Percentiles rank a stretch among this genome's conserved stretches.
These are phyloP conservation scores for Rugalucina vietnamica DNA, from an alignment of 2,888 invertebrate species.

Conservation along the genomic window DNA sequence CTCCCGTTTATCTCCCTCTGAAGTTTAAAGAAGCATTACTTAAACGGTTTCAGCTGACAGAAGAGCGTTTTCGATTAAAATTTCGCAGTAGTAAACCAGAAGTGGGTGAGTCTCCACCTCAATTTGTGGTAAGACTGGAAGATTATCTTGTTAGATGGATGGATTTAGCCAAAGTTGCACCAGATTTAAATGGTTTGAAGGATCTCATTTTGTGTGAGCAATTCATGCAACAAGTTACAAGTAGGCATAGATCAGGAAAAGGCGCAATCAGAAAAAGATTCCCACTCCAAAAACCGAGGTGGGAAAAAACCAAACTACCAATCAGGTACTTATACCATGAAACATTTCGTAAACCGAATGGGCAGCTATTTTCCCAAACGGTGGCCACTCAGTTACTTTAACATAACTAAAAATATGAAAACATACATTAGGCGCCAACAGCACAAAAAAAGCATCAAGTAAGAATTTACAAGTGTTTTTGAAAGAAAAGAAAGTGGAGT, in stretches of 20 bases:
- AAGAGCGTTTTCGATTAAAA: slow-evolving; percentile 31
- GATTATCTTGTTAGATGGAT: slow-evolving; percentile 38
- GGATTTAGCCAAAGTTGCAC: slow-evolving; percentile 22
- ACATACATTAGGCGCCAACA: too few relatives aligned
- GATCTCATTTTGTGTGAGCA: slow-evolving; percentile 35
- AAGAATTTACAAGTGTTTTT: slow-evolving; percentile 21
- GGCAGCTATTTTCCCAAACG: too few relatives aligned
- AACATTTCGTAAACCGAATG: too few relatives aligned
- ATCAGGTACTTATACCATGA: too few relatives aligned
- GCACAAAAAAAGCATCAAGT: neutral
- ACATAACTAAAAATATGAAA: too few relatives aligned
- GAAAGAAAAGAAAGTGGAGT: slow-evolving; percentile 17
- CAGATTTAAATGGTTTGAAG: slow-evolving; percentile 10
- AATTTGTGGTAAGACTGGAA: slow-evolving; percentile 24
- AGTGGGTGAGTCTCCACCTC: slow-evolving; percentile 16
- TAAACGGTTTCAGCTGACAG: slow-evolving; percentile 26
- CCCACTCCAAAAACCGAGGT: too few relatives aligned
- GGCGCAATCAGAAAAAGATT: too few relatives aligned
- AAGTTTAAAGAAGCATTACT: slow-evolving; percentile 15
- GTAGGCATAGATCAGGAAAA: too few relatives aligned
- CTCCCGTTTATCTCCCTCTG: slow-evolving; percentile 3
- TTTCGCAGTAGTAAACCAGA: slow-evolving; percentile 34
- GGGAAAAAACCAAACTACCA: too few relatives aligned
- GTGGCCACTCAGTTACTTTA: too few relatives aligned
- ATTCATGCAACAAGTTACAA: too few relatives aligned